phyloP scores from a whole-genome alignment of 1,140 invertebrate species.

The Pseudomyrmex dendroicus region DNA sequence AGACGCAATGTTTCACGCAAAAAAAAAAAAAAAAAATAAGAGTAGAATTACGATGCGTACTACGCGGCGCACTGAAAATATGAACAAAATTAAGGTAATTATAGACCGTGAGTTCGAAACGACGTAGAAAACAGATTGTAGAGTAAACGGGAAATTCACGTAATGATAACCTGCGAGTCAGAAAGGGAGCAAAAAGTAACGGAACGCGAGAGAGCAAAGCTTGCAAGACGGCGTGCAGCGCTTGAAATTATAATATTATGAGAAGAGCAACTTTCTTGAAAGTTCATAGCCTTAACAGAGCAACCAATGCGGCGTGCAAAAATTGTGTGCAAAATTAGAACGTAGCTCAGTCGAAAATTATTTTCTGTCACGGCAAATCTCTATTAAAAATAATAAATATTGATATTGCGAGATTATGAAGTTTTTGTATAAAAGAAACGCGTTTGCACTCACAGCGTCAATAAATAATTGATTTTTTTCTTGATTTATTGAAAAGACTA shows the following conservation, averaged over 20 bases:
- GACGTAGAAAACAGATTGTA: constrained; percentile 11
- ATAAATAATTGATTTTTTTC: constrained; percentile 10
- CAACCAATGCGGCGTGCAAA: not conserved
- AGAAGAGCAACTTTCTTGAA: not conserved
- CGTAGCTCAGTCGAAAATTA: not conserved
- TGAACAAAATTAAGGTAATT: constrained; percentile 31
- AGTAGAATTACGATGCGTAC: not conserved
- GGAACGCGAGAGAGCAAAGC: not conserved
- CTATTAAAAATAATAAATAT: not conserved
- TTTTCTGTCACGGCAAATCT: not conserved
- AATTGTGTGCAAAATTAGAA: not conserved
- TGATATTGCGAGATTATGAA: too few relatives aligned
- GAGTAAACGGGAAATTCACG: constrained; percentile 23
- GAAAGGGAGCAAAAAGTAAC: constrained; percentile 32
- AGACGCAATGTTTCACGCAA: not conserved
- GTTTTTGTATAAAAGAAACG: not conserved
- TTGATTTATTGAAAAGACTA: not conserved
- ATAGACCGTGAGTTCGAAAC: not conserved
- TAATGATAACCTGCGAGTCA: constrained; percentile 27
- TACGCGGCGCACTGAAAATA: not conserved
- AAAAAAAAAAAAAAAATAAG: not conserved
- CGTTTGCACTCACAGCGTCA: not conserved
- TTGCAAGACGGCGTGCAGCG: constrained; percentile 2
- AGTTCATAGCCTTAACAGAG: constrained; percentile 15
- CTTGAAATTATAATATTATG: constrained; percentile 35